Evolutionary conservation across 2,888 invertebrate genomes (phyloP).

Genomic region (Ectropis crepuscularia): DNA sequence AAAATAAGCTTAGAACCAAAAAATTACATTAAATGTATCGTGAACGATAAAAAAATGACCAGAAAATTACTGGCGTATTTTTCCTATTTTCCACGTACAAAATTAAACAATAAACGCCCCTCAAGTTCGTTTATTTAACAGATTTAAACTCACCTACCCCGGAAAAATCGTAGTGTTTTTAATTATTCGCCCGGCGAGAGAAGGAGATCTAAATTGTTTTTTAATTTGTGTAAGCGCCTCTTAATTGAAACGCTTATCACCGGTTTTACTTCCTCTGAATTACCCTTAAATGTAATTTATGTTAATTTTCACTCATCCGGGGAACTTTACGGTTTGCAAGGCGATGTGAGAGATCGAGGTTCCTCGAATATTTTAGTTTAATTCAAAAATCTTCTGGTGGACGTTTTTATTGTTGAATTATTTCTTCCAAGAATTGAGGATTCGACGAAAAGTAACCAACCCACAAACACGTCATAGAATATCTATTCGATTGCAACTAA

Average conservation of each 20-base stretch:
- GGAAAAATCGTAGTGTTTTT: constrained; percentile 45
- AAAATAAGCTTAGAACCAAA: no score
- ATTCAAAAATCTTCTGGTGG: neutral
- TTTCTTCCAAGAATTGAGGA: neutral
- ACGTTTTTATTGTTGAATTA: neutral
- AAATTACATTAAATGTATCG: no score
- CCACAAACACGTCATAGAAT: no score
- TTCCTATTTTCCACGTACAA: neutral
- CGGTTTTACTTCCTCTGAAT: constrained; percentile 44
- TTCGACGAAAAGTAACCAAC: neutral
- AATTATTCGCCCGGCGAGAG: constrained; percentile 45
- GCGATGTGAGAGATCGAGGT: constrained; percentile 12
- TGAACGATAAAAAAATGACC: no score
- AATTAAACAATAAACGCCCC: constrained; percentile 9
- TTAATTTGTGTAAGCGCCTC: constrained; percentile 48
- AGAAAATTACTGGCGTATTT: neutral
- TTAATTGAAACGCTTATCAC: constrained; percentile 51
- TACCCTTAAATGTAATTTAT: constrained; percentile 43
- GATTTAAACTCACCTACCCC: constrained; percentile 28
- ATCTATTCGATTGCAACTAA: no score
- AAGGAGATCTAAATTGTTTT: constrained; percentile 49
- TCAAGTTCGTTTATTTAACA: constrained; percentile 8
- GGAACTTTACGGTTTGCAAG: constrained; percentile 35
- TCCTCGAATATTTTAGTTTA: constrained; percentile 16
- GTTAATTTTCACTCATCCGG: constrained; percentile 45